phyloP scores from a whole-genome alignment of 2,888 invertebrate genomes.

The Agriopis leucophaearia region DNA sequence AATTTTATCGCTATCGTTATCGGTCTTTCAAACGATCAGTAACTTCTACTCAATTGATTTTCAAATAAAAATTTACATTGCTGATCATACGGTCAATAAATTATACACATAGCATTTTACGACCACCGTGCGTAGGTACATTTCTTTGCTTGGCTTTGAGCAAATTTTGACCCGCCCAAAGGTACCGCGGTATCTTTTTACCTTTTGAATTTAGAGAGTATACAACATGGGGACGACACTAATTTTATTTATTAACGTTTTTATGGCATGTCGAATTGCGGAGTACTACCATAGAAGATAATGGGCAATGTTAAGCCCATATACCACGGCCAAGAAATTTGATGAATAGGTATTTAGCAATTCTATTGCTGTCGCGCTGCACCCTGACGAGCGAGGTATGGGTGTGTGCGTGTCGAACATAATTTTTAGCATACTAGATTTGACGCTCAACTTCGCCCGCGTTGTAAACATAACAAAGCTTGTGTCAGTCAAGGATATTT shows the following conservation, averaged over 20 bases:
- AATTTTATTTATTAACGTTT: constrained; percentile 83
- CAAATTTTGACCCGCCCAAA: constrained; percentile 55
- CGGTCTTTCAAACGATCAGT: constrained; percentile 6
- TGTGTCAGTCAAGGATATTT: no score
- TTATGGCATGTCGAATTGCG: constrained; percentile 76
- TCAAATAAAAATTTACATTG: constrained; percentile 50
- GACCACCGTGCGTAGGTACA: constrained; percentile 29
- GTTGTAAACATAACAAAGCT: no score
- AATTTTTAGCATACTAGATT: no score
- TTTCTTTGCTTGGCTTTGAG: constrained; percentile 19
- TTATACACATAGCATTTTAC: constrained; percentile 54
- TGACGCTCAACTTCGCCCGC: no score
- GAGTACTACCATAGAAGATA: constrained; percentile 56
- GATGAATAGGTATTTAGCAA: no score
- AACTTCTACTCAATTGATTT: constrained; percentile 43
- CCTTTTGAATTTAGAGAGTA: constrained; percentile 57
- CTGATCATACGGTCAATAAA: constrained; percentile 66
- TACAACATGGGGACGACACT: constrained; percentile 53
- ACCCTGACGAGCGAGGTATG: no score
- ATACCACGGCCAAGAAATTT: no score
- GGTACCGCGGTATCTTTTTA: constrained; percentile 60
- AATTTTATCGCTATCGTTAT: background rate
- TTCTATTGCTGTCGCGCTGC: no score
- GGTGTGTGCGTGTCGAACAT: no score
- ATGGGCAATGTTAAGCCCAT: constrained; percentile 13